A percentile compares a stretch with the other conserved stretches of the same genome.
Evolutionary conservation across 2,888 invertebrate species (phyloP).

Genomic region (Sepioteuthis lessoniana): DNA sequence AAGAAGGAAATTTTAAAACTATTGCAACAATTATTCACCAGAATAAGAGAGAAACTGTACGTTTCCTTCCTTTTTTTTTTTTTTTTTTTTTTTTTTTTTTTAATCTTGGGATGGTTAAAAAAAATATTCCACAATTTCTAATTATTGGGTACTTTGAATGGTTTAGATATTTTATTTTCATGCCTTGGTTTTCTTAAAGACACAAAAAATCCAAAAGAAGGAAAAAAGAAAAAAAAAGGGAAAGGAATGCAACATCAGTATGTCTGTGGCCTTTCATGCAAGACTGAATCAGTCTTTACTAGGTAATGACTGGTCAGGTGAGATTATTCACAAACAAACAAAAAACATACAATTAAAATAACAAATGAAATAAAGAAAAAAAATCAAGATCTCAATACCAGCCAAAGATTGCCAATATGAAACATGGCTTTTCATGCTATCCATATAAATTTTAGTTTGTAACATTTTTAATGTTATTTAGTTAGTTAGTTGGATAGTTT

Average conservation of each 20-base stretch:
- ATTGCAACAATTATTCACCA: neutral
- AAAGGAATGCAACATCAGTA: conserved; percentile 43
- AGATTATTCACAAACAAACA: conserved; percentile 35
- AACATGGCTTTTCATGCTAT: conserved; percentile 38
- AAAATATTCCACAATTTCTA: neutral
- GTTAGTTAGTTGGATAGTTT: neutral
- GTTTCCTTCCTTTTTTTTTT: neutral
- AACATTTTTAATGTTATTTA: conserved; percentile 33
- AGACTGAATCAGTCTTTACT: neutral
- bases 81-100: neutral
- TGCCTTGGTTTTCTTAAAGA: conserved; percentile 33
- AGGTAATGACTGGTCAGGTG: conserved; percentile 8
- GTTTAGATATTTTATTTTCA: neutral
- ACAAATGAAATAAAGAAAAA: neutral
- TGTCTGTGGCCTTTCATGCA: conserved; percentile 47
- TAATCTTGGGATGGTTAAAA: neutral
- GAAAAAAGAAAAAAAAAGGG: no score
- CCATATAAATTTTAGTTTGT: conserved; percentile 20
- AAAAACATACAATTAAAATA: neutral
- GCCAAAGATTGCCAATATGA: conserved; percentile 44
- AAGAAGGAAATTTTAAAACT: neutral
- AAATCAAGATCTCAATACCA: conserved; percentile 45
- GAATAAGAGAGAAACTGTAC: neutral
- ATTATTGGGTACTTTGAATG: neutral
- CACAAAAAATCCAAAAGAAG: neutral